Percentiles rank a stretch among this genome's conserved stretches.
Evolutionary conservation across 2,113 vertebrate species (phyloP).

Genomic region (Leiothrix lutea): DNA sequence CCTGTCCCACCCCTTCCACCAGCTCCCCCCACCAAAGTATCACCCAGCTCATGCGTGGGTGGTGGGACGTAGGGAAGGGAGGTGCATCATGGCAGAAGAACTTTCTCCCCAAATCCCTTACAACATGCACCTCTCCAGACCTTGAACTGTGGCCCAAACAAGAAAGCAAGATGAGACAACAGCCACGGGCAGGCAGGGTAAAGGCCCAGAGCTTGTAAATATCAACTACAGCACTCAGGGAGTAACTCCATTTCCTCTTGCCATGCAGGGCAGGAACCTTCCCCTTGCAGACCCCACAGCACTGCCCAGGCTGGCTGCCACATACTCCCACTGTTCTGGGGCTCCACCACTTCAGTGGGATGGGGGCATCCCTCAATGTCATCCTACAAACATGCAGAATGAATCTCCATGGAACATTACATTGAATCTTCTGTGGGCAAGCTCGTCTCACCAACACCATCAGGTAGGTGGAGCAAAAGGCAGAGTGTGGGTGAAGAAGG

Average conservation of each 20-base stretch:
- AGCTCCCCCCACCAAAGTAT: neutral
- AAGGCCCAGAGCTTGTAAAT: neutral
- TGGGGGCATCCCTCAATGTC: neutral
- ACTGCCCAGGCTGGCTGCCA: neutral
- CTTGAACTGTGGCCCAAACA: neutral
- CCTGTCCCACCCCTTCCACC: slow-evolving; percentile 7
- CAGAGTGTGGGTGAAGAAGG: neutral
- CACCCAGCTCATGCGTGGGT: neutral
- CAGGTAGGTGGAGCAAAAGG: neutral
- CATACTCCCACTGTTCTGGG: neutral
- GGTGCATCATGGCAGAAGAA: neutral
- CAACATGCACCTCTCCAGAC: neutral
- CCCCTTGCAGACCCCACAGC: neutral
- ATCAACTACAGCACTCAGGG: neutral
- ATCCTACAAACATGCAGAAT: neutral
- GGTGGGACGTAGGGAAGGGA: neutral
- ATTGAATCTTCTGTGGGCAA: neutral
- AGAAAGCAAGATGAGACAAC: neutral
- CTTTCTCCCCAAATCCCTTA: neutral
- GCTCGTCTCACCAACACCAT: neutral
- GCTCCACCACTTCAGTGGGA: neutral
- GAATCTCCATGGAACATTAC: neutral
- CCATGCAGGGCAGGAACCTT: neutral
- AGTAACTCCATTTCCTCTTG: neutral
- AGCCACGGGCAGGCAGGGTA: neutral